Evolutionary conservation across 2,797 vertebrate species (phyloP).

Genomic region (Limosa lapponica): DNA sequence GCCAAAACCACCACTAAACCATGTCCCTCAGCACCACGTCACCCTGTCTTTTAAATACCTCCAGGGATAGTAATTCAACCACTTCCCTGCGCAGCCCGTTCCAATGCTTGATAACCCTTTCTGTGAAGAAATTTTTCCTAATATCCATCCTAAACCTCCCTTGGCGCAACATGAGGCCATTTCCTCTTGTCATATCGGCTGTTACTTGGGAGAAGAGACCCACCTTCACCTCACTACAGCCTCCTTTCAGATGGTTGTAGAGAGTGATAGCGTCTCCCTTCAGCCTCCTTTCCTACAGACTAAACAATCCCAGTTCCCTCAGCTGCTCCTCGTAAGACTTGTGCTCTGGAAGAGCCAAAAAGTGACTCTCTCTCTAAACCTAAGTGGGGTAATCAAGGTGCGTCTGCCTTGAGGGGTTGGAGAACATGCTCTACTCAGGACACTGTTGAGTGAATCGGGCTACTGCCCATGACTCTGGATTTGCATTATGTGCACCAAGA

Average conservation of each 20-base stretch:
- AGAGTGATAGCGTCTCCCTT: background rate
- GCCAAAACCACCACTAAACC: background rate
- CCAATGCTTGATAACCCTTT: background rate
- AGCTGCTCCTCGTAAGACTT: background rate
- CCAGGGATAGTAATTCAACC: background rate
- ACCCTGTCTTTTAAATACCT: background rate
- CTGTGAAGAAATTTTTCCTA: background rate
- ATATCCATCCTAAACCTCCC: background rate
- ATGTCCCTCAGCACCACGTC: background rate
- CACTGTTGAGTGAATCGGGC: rapidly evolving
- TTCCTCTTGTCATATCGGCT: background rate
- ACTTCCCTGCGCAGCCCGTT: background rate
- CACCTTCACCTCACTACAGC: background rate
- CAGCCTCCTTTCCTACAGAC: background rate
- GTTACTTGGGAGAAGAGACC: background rate
- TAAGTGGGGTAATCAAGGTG: background rate
- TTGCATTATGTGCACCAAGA: background rate
- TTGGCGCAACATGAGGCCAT: background rate
- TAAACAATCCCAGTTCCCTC: background rate
- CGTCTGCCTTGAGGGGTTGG: background rate
- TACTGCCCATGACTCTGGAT: background rate
- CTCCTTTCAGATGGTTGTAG: background rate
- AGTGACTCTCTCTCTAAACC: background rate
- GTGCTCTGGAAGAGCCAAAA: background rate
- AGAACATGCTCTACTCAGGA: background rate